Percentiles rank a stretch among this genome's conserved stretches.
Evolutionary conservation across 2,113 vertebrate species (phyloP).

Genomic region (Gambusia affinis): DNA sequence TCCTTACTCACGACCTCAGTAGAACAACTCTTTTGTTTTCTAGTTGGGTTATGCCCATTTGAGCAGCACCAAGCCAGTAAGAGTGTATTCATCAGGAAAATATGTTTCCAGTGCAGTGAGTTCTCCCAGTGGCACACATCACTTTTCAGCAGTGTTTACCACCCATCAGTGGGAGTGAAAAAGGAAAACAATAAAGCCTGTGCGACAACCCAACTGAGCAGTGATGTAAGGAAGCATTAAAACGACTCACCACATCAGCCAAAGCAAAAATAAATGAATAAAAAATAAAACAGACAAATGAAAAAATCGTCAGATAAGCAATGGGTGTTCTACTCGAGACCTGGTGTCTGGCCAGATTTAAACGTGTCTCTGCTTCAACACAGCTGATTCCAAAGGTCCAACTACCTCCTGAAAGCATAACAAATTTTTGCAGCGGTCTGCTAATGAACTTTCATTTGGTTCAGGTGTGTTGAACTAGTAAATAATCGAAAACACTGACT

Average conservation of each 20-base stretch:
- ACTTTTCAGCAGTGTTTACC: slow-evolving; percentile 31
- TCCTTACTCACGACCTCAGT: slow-evolving; percentile 4
- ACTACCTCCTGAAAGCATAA: too few relatives aligned
- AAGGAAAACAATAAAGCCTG: slow-evolving; percentile 23
- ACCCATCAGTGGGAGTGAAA: slow-evolving; percentile 30
- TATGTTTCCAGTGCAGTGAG: slow-evolving; percentile 19
- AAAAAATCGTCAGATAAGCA: not conserved
- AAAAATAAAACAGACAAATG: not conserved
- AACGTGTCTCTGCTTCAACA: too few relatives aligned
- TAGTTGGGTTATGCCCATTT: slow-evolving; percentile 29
- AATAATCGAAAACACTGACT: too few relatives aligned
- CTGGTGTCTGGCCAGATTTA: too few relatives aligned
- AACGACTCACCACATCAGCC: not conserved
- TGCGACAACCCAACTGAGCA: slow-evolving; percentile 37
- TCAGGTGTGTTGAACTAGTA: too few relatives aligned
- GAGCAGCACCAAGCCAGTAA: slow-evolving; percentile 21
- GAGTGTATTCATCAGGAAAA: slow-evolving; percentile 15
- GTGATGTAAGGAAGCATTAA: slow-evolving; percentile 15
- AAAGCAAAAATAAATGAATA: not conserved
- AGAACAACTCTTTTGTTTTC: slow-evolving; percentile 12
- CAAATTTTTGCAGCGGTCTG: too few relatives aligned
- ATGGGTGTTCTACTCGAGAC: too few relatives aligned
- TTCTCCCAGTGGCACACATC: slow-evolving; percentile 14
- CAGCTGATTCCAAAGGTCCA: too few relatives aligned
- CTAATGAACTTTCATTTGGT: too few relatives aligned